These are phyloP conservation scores for Agrochola macilenta DNA, from an alignment of 2,888 invertebrate genomes.

Conservation along the genomic window DNA sequence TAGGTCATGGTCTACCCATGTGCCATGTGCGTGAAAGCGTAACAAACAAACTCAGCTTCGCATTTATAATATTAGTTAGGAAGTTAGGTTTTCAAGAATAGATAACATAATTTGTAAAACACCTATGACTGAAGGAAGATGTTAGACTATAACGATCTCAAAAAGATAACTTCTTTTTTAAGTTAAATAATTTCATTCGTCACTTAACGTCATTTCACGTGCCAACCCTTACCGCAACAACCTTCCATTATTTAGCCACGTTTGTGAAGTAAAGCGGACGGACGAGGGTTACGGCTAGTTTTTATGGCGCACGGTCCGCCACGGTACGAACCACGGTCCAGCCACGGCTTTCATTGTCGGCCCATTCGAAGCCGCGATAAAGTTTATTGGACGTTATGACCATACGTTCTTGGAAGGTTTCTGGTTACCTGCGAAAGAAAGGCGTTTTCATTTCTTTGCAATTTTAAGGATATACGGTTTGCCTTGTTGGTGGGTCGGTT, in stretches of 20 bases:
- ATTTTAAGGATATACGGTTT: conserved; percentile 28
- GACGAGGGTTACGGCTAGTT: conserved; percentile 62
- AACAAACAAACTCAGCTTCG: too few relatives aligned
- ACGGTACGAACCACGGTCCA: conserved; percentile 28
- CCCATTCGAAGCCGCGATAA: conserved; percentile 62
- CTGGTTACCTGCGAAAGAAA: conserved; percentile 47
- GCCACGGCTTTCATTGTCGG: conserved; percentile 62
- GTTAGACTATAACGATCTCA: too few relatives aligned
- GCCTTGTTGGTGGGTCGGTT: conserved; percentile 15
- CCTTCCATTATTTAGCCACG: conserved; percentile 66
- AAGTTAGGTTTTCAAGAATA: too few relatives aligned
- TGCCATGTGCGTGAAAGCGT: too few relatives aligned
- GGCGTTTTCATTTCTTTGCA: neutral
- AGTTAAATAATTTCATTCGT: neutral
- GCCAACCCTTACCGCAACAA: conserved; percentile 53
- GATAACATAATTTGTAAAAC: too few relatives aligned
- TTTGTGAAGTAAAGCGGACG: conserved; percentile 63
- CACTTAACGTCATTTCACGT: conserved; percentile 7
- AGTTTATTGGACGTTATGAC: conserved; percentile 61
- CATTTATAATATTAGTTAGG: too few relatives aligned
- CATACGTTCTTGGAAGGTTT: conserved; percentile 49
- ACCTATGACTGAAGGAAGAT: too few relatives aligned
- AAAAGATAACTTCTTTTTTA: neutral
- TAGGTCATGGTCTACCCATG: too few relatives aligned
- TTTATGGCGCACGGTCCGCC: conserved; percentile 54